These are phyloP conservation scores for Antedon mediterranea DNA, from an alignment of 53 echinoderm and acorn worm species.

Conservation along the genomic window DNA sequence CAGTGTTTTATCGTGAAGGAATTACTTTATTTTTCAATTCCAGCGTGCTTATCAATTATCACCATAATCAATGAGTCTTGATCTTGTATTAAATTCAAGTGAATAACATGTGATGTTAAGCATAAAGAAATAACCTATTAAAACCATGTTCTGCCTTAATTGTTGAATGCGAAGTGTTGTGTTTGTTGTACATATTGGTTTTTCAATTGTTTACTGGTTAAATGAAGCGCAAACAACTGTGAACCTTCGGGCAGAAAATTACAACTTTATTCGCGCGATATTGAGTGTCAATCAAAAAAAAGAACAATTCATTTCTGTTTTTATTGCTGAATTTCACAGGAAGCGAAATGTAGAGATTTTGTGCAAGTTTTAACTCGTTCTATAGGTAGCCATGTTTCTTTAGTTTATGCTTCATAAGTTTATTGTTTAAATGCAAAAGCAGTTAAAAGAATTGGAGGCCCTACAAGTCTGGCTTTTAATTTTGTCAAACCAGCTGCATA, in stretches of 20 bases:
- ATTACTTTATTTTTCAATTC: no score
- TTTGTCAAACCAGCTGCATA: background rate
- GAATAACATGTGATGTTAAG: background rate
- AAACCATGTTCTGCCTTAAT: background rate
- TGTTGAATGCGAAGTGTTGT: background rate
- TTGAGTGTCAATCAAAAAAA: background rate
- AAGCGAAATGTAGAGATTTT: background rate
- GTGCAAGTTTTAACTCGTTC: background rate
- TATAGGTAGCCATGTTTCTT: background rate
- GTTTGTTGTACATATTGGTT: background rate
- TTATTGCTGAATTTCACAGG: background rate
- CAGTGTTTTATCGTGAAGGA: background rate
- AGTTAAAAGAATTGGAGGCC: background rate
- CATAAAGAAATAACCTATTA: background rate
- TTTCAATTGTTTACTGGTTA: background rate
- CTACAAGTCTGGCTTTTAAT: background rate
- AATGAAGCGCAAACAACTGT: background rate
- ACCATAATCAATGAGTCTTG: background rate
- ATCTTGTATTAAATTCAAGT: background rate
- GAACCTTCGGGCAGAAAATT: background rate
- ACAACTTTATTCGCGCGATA: background rate
- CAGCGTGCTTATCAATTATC: background rate
- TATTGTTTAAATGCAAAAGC: background rate
- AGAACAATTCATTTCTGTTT: background rate
- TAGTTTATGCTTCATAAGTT: background rate